Conservation (phyloP, 2,888 invertebrate species). For the Parnassius glacialis region DNA sequence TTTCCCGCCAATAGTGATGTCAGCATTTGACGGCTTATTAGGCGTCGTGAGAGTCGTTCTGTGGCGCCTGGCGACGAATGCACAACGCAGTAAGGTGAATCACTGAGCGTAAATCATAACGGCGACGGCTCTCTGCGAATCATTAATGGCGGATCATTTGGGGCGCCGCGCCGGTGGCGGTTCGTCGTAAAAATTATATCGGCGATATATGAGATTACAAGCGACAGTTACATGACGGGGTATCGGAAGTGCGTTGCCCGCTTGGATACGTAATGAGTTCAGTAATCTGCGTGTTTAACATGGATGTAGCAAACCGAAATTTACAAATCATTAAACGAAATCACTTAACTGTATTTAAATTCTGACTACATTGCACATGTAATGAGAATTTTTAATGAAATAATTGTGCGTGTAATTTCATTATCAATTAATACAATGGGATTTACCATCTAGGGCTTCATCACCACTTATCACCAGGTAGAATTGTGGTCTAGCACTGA, state of each 20-base stretch:
- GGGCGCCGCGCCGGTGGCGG: slow-evolving; percentile 4
- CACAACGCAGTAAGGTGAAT: slow-evolving; percentile 13
- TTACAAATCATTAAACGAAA: too few relatives aligned
- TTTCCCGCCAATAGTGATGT: slow-evolving; percentile 9
- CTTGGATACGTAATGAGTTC: not conserved
- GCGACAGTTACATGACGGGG: slow-evolving; percentile 11
- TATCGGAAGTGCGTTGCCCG: slow-evolving; percentile 2
- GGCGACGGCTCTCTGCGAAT: slow-evolving; percentile 1
- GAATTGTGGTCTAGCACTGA: too few relatives aligned
- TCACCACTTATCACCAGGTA: too few relatives aligned
- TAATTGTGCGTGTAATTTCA: too few relatives aligned
- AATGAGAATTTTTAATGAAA: too few relatives aligned
- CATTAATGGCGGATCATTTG: slow-evolving; percentile 14
- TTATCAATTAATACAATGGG: too few relatives aligned
- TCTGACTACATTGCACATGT: too few relatives aligned
- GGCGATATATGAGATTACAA: not conserved
- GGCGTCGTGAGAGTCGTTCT: slow-evolving; percentile 12
- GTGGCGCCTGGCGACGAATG: slow-evolving; percentile 20
- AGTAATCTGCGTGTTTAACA: not conserved
- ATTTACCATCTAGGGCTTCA: too few relatives aligned
- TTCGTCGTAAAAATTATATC: slow-evolving; percentile 9
- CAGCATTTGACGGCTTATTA: slow-evolving; percentile 20
- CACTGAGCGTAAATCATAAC: slow-evolving; percentile 9
- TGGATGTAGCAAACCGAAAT: not conserved
- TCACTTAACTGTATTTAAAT: too few relatives aligned